Conservation (phyloP, 2,797 vertebrate species). For the Scomberomorus guttatus region DNA sequence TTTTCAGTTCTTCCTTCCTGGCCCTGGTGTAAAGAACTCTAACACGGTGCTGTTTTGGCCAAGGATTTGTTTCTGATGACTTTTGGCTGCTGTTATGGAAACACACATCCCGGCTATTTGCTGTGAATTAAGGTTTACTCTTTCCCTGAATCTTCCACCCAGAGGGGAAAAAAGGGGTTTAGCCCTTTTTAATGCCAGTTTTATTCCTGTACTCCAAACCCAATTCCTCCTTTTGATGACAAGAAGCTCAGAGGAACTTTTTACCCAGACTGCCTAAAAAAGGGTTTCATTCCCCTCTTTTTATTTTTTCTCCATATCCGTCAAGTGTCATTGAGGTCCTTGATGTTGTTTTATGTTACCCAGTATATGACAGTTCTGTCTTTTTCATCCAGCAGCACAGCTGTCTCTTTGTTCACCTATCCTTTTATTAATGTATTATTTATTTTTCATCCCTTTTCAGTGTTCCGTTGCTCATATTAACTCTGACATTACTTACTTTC, state of each 20-base stretch:
- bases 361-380: slow-evolving; percentile 1
- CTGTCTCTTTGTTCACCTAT: slow-evolving; percentile 22
- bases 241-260: slow-evolving; percentile 22
- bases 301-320: background rate
- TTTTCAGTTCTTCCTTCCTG: slow-evolving; percentile 43
- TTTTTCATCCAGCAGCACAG: slow-evolving; percentile 21
- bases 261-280: slow-evolving; percentile 27
- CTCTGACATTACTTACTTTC: background rate
- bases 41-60: slow-evolving; percentile 16
- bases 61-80: slow-evolving; percentile 61
- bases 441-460: slow-evolving; percentile 18
- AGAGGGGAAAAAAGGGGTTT: slow-evolving; percentile 15
- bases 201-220: slow-evolving; percentile 26
- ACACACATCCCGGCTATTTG: slow-evolving; percentile 35
- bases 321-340: slow-evolving; percentile 18
- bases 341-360: slow-evolving; percentile 23
- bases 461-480: slow-evolving; percentile 8
- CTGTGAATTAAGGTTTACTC: slow-evolving; percentile 44
- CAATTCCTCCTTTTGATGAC: slow-evolving; percentile 39
- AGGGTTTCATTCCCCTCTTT: slow-evolving; percentile 7
- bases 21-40: slow-evolving; percentile 39
- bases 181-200: slow-evolving; percentile 22
- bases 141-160: slow-evolving; percentile 36
- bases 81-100: slow-evolving; percentile 50
- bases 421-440: slow-evolving; percentile 1